These are phyloP conservation scores for Poecilobothrus nobilitatus DNA, from an alignment of 2,888 invertebrate genomes.

Conservation along the genomic window DNA sequence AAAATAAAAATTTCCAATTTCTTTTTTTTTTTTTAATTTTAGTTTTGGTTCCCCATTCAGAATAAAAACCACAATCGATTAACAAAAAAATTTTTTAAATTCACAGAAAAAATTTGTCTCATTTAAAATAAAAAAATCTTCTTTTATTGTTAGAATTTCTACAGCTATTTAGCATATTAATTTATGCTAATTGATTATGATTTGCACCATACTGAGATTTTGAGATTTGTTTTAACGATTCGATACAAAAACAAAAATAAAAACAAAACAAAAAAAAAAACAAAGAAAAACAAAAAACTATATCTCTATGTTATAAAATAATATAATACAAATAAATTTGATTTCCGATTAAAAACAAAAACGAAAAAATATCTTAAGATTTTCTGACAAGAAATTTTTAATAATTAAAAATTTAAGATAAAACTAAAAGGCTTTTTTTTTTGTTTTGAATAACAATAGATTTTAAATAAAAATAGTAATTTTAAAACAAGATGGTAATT, in stretches of 20 bases:
- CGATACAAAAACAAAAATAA: neutral
- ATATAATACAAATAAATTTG: neutral
- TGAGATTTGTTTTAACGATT: neutral
- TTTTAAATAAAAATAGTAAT: neutral
- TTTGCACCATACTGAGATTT: slow-evolving; percentile 9
- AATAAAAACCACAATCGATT: neutral
- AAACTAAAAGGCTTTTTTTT: neutral
- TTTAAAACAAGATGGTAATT: neutral
- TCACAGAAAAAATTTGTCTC: slow-evolving; percentile 7
- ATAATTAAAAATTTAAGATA: neutral
- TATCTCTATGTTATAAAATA: neutral
- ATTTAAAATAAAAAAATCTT: slow-evolving; percentile 1
- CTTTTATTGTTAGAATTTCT: neutral
- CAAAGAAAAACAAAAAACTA: neutral
- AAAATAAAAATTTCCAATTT: no score
- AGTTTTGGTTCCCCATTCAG: neutral
- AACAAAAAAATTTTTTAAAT: neutral
- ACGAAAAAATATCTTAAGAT: neutral
- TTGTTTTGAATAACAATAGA: neutral
- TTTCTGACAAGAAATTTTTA: neutral
- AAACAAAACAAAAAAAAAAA: neutral
- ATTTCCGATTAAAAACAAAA: neutral
- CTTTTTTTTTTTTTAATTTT: no score
- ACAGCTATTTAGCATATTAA: slow-evolving; percentile 22
- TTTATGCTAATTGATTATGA: slow-evolving; percentile 24